Percentiles rank a stretch among this genome's conserved stretches.
phyloP scores from a whole-genome alignment of 2,113 vertebrate genomes.

The Ctenodactylus gundi region DNA sequence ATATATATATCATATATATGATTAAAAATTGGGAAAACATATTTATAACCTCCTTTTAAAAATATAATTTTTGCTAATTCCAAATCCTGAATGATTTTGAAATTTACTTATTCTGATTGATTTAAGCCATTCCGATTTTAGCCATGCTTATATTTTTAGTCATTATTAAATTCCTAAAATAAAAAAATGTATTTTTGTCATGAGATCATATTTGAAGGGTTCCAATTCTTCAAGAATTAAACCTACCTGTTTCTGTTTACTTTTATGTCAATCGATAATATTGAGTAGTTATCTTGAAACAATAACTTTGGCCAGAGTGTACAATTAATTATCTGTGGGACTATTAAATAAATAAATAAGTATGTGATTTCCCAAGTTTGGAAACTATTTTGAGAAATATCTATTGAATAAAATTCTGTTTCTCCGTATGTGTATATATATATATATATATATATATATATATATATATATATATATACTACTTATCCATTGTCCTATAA shows the following conservation, averaged over 20 bases:
- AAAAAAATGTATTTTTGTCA: neutral
- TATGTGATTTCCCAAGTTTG: neutral
- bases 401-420: neutral
- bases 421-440: too few species aligned
- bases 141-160: neutral
- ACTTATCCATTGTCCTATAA: neutral
- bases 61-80: neutral
- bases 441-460: too few species aligned
- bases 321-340: neutral
- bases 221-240: neutral
- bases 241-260: neutral
- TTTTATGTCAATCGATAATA: too few species aligned
- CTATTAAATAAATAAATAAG: neutral
- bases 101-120: neutral
- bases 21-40: too few species aligned
- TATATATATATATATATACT: neutral
- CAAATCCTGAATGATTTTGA: neutral
- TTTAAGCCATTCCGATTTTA: neutral
- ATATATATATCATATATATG: too few species aligned
- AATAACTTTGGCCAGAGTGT: neutral
- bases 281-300: too few species aligned
- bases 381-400: neutral
- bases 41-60: neutral
- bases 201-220: neutral
- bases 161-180: neutral